Percentiles rank a stretch among this genome's conserved stretches.
Evolutionary conservation across 2,888 invertebrate genomes (phyloP).

Genomic region (Lamproptera curius): DNA sequence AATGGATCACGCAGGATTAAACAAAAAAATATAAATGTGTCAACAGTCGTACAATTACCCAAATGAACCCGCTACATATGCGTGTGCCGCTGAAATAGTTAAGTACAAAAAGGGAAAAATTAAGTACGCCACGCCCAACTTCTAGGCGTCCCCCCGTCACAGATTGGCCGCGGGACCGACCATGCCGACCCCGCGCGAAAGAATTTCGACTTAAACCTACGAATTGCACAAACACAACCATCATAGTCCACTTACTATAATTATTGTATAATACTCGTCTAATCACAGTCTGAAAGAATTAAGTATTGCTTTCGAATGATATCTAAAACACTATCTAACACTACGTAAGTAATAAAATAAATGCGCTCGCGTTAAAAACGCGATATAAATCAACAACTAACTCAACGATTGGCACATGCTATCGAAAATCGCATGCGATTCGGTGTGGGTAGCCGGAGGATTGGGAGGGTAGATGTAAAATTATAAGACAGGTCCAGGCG

Average conservation of each 20-base stretch:
- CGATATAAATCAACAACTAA: neutral
- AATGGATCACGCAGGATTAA: no score
- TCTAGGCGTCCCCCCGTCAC: constrained; percentile 18
- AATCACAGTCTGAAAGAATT: constrained; percentile 58
- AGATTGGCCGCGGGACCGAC: constrained; percentile 38
- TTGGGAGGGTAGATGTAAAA: no score
- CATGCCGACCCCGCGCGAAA: constrained; percentile 38
- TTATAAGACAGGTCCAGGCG: constrained; percentile 35
- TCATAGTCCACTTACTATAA: constrained; percentile 59
- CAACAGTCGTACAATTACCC: no score
- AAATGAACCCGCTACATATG: no score
- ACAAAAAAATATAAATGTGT: no score
- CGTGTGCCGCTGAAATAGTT: neutral
- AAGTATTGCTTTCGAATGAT: constrained; percentile 61
- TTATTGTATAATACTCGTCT: constrained; percentile 51
- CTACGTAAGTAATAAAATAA: constrained; percentile 20
- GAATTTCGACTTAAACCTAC: constrained; percentile 57
- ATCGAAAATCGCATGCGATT: constrained; percentile 10
- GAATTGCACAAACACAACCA: constrained; percentile 77
- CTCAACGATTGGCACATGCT: constrained; percentile 7
- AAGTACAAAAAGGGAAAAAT: constrained; percentile 19
- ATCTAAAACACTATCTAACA: constrained; percentile 34
- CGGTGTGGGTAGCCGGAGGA: constrained; percentile 1
- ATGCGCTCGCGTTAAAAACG: neutral
- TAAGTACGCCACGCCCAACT: constrained; percentile 12